Percentiles rank a stretch among this genome's conserved stretches.
Evolutionary conservation across 2,888 invertebrate genomes (phyloP).

Genomic region (Athetis lepigone): DNA sequence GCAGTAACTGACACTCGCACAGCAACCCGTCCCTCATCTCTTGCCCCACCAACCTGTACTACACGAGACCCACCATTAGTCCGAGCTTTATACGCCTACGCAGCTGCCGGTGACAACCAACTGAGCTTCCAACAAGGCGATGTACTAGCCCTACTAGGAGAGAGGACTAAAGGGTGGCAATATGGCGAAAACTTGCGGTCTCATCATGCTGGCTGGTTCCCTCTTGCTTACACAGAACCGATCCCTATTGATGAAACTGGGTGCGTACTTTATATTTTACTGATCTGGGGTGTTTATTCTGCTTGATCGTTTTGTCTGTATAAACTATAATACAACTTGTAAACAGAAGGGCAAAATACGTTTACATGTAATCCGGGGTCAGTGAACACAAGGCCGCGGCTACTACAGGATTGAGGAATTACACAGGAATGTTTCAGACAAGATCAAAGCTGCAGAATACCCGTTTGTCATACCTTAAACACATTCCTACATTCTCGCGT

Average conservation of each 20-base stretch:
- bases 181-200: constrained; percentile 98
- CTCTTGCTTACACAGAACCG: constrained; percentile 97
- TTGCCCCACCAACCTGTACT: constrained; percentile 90
- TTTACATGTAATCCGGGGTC: background rate
- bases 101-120: constrained; percentile 97
- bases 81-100: constrained; percentile 96
- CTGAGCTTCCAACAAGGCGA: constrained; percentile 98
- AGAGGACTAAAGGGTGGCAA: constrained; percentile 98
- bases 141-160: constrained; percentile 96
- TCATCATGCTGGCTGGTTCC: constrained; percentile 98
- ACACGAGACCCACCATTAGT: constrained; percentile 94
- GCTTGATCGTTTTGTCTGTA: too few species aligned
- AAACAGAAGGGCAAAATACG: background rate
- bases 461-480: background rate
- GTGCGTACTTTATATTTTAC: constrained; percentile 79
- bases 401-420: background rate
- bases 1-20: constrained; percentile 80
- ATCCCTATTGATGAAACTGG: constrained; percentile 92
- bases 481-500: background rate
- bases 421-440: background rate
- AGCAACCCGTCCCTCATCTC: constrained; percentile 91
- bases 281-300: background rate
- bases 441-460: background rate
- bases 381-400: too few species aligned
- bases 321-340: too few species aligned